Base-by-base conservation (phyloP, 2,888 invertebrate species). In the Ceramica pisi region DNA sequence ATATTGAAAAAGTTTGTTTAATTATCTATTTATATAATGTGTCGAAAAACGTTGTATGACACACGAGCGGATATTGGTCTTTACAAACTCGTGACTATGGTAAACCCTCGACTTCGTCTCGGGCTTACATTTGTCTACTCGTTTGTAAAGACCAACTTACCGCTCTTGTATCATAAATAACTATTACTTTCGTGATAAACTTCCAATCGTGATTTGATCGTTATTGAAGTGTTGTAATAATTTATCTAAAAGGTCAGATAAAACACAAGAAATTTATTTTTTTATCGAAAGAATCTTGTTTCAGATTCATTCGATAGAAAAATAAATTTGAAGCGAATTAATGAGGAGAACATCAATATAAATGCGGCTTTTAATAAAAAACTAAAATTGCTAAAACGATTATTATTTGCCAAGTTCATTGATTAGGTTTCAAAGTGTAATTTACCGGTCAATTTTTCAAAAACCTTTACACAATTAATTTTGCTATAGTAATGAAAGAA, bases 271-370 rank as follows among this genome's bases (percentile, higher is more conserved):
- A 21, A 16, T n/a, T n/a, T n/a, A n/a, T n/a, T n/a, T n/a, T n/a
- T n/a, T n/a, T n/a, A n/a, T n/a, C n/a, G n/a, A n/a, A n/a, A n/a
- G n/a, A 31, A 31, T 62, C 26, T 61, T 21, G 16, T 62, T 62
- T 65, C 38, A 65, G 12, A 41, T 16, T 65, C n/a, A 65, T 8
- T 21, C 19, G 44, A 63, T 19, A n/a, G 44, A 35, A 14, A 21
- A 66, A 23, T 35, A 23, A n/a, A n/a, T 48, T 6, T 8, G n/a
- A 48, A 35, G 48, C 9, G 16, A 38, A 3, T 38, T 41, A 4
- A n/a, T 59, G 60, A 2, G n/a, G 14, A 16, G 16, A 44, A 26
- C 8, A 61, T 31, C 12, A 63, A 31, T 31, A 9, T 19, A 44
- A 51, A 21, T 19, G 31, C 8, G 50, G 23, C 26, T 10, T 46